Evolutionary conservation across 2,888 invertebrate species (phyloP).

Genomic region (Protophormia terraenovae): DNA sequence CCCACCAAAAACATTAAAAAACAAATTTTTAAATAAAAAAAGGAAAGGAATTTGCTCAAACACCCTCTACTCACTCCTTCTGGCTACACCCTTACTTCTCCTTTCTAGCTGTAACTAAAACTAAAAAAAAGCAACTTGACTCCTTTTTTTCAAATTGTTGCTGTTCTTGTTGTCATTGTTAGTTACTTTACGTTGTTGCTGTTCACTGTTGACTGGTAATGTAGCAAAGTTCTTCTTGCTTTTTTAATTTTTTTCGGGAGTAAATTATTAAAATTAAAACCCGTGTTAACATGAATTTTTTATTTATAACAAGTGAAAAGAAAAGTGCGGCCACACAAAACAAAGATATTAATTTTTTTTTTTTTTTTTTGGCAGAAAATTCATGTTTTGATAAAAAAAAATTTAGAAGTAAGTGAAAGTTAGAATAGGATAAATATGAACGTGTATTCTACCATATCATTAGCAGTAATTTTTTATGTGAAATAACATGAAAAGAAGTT

Average conservation of each 20-base stretch:
- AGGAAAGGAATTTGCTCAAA: not conserved
- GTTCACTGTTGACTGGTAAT: not conserved
- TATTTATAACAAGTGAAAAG: not conserved
- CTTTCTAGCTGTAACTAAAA: not conserved
- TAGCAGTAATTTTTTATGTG: not conserved
- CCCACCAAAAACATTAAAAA: not conserved
- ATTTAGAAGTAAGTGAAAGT: not conserved
- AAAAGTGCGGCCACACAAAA: not conserved
- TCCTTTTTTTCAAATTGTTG: not conserved
- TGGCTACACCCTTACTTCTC: not conserved
- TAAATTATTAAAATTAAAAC: constrained; percentile 58
- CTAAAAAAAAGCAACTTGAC: not conserved
- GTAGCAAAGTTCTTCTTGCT: not conserved
- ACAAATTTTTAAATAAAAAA: not conserved
- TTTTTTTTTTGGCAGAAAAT: not conserved
- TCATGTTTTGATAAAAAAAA: not conserved
- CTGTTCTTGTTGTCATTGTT: not conserved
- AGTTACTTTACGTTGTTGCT: not conserved
- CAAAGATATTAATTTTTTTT: not conserved
- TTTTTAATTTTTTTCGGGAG: not conserved
- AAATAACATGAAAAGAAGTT: not conserved
- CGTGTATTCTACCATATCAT: not conserved
- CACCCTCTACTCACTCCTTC: not conserved
- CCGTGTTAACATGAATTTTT: constrained; percentile 44
- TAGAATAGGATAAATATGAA: not conserved